Base-by-base conservation (phyloP, 2,113 vertebrate genomes). In the Hippocampus comes region DNA sequence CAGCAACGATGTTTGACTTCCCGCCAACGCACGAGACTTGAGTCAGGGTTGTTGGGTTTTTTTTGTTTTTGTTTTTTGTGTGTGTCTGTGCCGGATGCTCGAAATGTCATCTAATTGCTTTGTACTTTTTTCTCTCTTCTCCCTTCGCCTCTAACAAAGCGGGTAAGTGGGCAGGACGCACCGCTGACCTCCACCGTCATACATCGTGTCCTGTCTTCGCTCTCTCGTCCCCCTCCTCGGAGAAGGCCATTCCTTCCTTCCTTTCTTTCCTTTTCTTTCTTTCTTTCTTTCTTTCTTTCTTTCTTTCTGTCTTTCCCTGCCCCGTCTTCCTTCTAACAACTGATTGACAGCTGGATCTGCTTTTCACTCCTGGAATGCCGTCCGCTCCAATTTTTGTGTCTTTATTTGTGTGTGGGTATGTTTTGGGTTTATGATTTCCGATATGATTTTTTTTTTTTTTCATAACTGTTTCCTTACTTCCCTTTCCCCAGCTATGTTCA, bases 121-220 rank as follows among this genome's bases (percentile, higher is more conserved):
- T 97, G 94, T 95, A 94, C 94, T 96, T 97, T 95, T 97, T 90
- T 96, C 94, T 96, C 92, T 86, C 93, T 92, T 94, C 91, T 88
- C 82, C 81, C 87, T 85, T 81, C 82, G 93, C 93, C 93, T 89
- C 89, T 91, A 88, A 91, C 82, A 94, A 96, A 91, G 95, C 94
- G 94, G 95, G 95, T 96, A 96, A 96, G 95, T 96, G 87, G 92
- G 75, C 86, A 90, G 89, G 90, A 85, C 60, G 89, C 91, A 83
- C 86, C 76, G 87, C 84, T 91, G 85, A 91, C 91, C 90, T 94
- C 92, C 90, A 90, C 92, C 89, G 88, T 93, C 72, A 61, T 87
- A 86, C 90, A 89, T 83, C 89, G 75, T 77, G 67, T 73, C 86
- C 83, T 89, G 78, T 84, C 80, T 74, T 74, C 72, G 83, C 81